Evolutionary conservation across 2,888 invertebrate species (phyloP), one percentile per base, ranked within the genome.

Genomic region (Sclerodermus sp.): DNA sequence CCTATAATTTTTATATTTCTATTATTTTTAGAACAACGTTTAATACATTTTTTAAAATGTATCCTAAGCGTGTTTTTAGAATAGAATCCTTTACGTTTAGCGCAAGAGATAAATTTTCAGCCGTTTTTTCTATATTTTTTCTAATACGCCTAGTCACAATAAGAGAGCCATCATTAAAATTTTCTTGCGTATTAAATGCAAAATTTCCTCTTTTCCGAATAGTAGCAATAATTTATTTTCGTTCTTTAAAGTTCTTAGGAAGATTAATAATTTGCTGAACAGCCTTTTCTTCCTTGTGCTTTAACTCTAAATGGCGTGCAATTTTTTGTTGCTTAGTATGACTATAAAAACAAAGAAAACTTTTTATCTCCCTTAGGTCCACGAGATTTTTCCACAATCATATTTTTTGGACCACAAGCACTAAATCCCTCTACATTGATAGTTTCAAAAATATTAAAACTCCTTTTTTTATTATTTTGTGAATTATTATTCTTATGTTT

Each of bases 141-240:
- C 37, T 51, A 12, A 60, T 60, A 17, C 62, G 51, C 31, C 62
- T 50, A 1, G 55, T 38, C 14, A 62, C 58, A 10, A 66, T 57
- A 8, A 66, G 36, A 14, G 53, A 46, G 10, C 60, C 64, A 2
- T 53, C 43, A 41, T 64, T 64, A 16, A 44, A 52, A 42, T 57
- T 49, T 9, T 17, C 15, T 17, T 45, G 30, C 1, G 59, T 59
- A 31, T 63, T 65, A 30, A 50, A 60, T 8, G 59, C 5, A 37
- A 55, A 59, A 49, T 55, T 57, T 31, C 62, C 62, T 40, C 52
- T 58, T 29, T 57, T 59, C 1, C 59, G 46, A 15, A 63, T 45
- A 12, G 45, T 36, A 8, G 45, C 47, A 12, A 63, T 57, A 5
- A 61, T 40, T 1, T 36, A 12, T 18, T 17, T 15, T 1, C 56